These are phyloP conservation scores for Channa maculata DNA, from an alignment of 2,113 vertebrate species.

Conservation along the genomic window DNA sequence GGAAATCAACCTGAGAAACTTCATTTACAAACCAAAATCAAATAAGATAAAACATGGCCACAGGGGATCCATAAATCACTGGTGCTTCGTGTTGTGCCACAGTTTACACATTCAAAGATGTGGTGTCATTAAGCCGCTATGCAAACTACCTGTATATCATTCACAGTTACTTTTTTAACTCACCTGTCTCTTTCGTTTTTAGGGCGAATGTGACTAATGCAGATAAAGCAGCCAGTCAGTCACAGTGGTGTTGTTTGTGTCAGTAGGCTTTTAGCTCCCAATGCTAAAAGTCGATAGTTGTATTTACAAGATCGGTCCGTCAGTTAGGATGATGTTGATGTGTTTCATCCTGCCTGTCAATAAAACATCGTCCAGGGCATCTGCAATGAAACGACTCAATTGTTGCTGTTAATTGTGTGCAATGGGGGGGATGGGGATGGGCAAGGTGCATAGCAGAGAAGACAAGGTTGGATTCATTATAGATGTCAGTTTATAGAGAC, in stretches of 20 bases:
- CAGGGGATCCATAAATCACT: conserved; percentile 3
- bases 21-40: background rate
- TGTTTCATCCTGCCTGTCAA: conserved; percentile 64
- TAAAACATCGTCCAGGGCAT: conserved; percentile 45
- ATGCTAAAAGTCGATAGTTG: conserved; percentile 47
- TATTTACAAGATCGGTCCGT: conserved; percentile 55
- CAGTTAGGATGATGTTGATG: conserved; percentile 64
- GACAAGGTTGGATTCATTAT: conserved; percentile 54
- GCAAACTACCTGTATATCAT: conserved; percentile 14
- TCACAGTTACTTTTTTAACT: conserved; percentile 10
- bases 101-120: conserved; percentile 19
- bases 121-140: conserved; percentile 23
- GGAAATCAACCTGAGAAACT: background rate
- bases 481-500: conserved; percentile 38
- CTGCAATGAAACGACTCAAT: conserved; percentile 41
- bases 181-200: background rate
- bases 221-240: conserved; percentile 39
- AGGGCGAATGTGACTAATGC: conserved; percentile 12
- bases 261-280: conserved; percentile 10
- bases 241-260: conserved; percentile 4
- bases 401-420: conserved; percentile 62
- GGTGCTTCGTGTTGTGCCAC: conserved; percentile 7
- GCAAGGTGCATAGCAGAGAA: background rate
- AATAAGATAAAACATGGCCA: background rate
- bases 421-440: conserved; percentile 23